A percentile compares a stretch with the other conserved stretches of the same genome.
phyloP scores from a whole-genome alignment of 2,113 vertebrate genomes.

The Plectropomus leopardus region DNA sequence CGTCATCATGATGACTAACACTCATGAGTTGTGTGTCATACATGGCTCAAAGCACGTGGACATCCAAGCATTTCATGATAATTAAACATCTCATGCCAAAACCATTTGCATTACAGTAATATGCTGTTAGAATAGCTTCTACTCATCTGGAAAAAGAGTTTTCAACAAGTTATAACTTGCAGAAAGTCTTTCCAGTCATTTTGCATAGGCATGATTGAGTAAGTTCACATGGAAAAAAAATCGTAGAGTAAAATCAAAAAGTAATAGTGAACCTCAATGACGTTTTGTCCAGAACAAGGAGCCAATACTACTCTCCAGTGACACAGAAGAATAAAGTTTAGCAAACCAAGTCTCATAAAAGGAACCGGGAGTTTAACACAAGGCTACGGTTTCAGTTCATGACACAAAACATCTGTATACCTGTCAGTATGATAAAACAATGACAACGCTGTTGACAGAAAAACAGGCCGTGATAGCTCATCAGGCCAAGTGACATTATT shows the following conservation, averaged over 20 bases:
- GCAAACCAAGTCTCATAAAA: not conserved
- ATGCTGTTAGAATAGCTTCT: not conserved
- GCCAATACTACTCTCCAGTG: not conserved
- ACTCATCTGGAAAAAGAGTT: not conserved
- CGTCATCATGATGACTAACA: not conserved
- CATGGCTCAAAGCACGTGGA: not conserved
- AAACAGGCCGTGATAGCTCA: too few species aligned
- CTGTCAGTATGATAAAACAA: not conserved
- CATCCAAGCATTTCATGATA: not conserved
- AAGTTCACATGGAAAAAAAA: not conserved
- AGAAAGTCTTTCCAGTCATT: not conserved
- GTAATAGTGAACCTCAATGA: not conserved
- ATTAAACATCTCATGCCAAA: not conserved
- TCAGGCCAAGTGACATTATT: too few species aligned
- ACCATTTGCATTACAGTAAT: not conserved
- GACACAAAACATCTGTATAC: not conserved
- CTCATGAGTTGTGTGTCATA: not conserved
- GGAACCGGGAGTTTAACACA: not conserved
- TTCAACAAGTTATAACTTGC: not conserved
- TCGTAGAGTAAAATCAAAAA: too few species aligned
- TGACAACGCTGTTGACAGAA: not conserved
- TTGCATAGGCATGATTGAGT: not conserved
- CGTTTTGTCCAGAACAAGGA: not conserved
- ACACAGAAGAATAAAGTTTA: not conserved
- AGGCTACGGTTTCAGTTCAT: not conserved